Evolutionary conservation across 2,888 invertebrate species (phyloP), one percentile per base, ranked within the genome.

Genomic region (Rhamphomyia laevipes): DNA sequence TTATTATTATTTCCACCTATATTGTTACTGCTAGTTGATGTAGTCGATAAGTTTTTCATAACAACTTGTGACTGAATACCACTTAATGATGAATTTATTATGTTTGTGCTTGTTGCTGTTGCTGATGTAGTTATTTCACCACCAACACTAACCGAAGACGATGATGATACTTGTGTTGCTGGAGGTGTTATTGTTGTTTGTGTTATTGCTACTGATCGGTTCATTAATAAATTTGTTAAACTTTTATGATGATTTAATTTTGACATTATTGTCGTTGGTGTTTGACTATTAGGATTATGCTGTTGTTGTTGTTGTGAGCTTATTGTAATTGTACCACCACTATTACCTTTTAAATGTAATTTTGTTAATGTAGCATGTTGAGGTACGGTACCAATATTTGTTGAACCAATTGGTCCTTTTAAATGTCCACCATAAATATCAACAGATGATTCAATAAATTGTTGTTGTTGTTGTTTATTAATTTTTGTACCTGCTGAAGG

Each of bases 301-400:
- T 47, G 48, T 50, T 54, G 46, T 50, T 54, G 30, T 51, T 56
- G 23, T 46, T 54, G 38, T 55, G 50, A 13, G 53, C 51, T 48
- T 59, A 59, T 51, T 54, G 55, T 50, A 41, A 37, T 15, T 5
- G 16, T n/a, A 37, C 37, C 15, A 37, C 23, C 23, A 27, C 23
- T 27, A 9, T 27, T 27, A 6, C 23, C 23, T 9, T 27, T 27
- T 27, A 37, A 9, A 12, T 37, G 21, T 53, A 46, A 43, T 58
- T 53, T 52, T 51, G 53, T 55, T 23, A 54, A 50, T 45, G 53
- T 53, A 42, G 54, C 53, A 59, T 57, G 56, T 27, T 62, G 67
- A 45, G 70, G 71, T 57, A 82, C 74, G 33, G 82, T 82, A 53
- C 82, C 82, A 55, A 78, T 76, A 67, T 82, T 82, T 46, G 81